Conservation (phyloP, 2,113 vertebrate species). For the Chroicocephalus ridibundus region DNA sequence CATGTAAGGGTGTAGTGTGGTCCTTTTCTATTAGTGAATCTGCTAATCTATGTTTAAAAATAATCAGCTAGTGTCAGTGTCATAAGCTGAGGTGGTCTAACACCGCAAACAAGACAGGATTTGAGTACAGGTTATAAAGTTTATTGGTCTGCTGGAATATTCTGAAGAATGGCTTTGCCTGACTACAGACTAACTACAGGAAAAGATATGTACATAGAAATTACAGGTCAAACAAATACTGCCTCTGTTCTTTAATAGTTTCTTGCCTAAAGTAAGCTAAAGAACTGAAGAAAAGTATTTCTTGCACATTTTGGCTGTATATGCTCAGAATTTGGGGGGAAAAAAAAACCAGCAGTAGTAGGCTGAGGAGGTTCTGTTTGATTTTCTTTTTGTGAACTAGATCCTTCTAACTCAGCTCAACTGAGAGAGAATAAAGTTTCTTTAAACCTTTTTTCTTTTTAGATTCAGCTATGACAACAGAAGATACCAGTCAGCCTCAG, state of each 20-base stretch:
- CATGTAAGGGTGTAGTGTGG: neutral
- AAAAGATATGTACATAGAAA: neutral
- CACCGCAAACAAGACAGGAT: neutral
- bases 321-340: neutral
- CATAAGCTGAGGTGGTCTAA: neutral
- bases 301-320: accelerated
- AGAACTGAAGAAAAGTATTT: neutral
- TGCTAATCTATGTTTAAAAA: neutral
- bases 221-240: neutral
- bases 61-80: neutral
- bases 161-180: neutral
- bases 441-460: neutral
- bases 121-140: neutral
- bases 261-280: neutral
- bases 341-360: neutral
- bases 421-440: neutral
- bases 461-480: neutral
- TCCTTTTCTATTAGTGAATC: neutral
- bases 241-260: neutral
- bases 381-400: neutral
- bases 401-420: neutral
- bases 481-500: neutral
- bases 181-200: neutral
- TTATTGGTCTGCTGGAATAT: neutral
- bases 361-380: neutral